Base-by-base conservation (phyloP, 2,113 vertebrate genomes). In the Morone chrysops region DNA sequence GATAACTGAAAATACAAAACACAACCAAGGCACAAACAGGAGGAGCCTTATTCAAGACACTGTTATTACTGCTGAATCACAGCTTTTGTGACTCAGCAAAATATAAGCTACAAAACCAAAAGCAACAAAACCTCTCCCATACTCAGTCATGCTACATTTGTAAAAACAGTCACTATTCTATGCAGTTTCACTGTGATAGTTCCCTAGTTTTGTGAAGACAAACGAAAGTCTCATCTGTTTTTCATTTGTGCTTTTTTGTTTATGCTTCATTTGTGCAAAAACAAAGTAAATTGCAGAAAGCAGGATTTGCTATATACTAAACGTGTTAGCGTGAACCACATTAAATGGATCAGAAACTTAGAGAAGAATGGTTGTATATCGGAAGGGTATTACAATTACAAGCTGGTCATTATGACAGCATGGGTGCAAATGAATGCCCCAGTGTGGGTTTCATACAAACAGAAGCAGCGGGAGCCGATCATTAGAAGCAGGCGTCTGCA, bases 321-420 rank as follows among this genome's bases (percentile, higher is more conserved):
- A 70, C 75, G 31, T 66, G 45, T n/a, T 53, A 60, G 38, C 47
- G 53, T n/a, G 31, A 82, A 62, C 36, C 54, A 78, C 54, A 75
- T 50, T 53, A 84, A 90, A 88, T 80, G 50, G 71, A 84, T 91
- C 66, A 67, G 40, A 74, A 82, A 78, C 51, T 54, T 38, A 18
- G 9, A 20, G 78, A 65, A 68, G 75, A 84, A 85, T 74, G 36
- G 67, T 80, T 69, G 54, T 77, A 61, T 82, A 62, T 71, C 41
- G 57, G 38, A 74, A 22, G 47, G 81, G 67, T 54, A 87, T 75
- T 72, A 80, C 74, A 79, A 91, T 93, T 92, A 87, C 72, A 87
- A 83, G 65, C 56, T 57, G 68, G 80, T 91, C 81, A 89, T 94
- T 91, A 89, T 86, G 91, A 81, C 84, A 84, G 85, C 81, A 88